Conservation (phyloP, 2,113 vertebrate genomes). For the Hoplias malabaricus region DNA sequence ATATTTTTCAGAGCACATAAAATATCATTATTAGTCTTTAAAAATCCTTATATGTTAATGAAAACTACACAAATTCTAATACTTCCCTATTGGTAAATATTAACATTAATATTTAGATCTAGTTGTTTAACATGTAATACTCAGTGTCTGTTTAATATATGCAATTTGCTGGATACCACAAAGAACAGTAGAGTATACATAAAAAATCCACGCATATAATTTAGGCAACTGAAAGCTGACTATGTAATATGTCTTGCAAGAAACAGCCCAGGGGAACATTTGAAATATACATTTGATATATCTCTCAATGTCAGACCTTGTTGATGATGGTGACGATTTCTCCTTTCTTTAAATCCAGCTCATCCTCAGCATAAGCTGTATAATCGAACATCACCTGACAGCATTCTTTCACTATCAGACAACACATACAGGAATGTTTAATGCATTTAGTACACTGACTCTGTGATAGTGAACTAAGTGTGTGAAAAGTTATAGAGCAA, state of each 20-base stretch:
- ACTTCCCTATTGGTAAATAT: no score
- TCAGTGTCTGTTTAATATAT: no score
- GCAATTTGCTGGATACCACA: no score
- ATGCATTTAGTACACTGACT: neutral
- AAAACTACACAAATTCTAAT: no score
- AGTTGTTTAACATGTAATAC: no score
- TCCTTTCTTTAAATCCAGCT: conserved; percentile 76
- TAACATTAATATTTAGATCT: no score
- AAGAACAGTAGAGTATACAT: no score
- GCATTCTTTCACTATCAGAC: conserved; percentile 65
- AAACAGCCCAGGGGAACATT: neutral
- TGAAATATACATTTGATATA: neutral
- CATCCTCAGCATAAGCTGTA: conserved; percentile 72
- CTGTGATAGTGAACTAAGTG: neutral
- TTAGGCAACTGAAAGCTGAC: neutral
- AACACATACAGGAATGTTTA: conserved; percentile 4
- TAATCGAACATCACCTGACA: conserved; percentile 84
- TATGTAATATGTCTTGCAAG: neutral
- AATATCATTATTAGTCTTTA: no score
- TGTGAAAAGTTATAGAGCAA: neutral
- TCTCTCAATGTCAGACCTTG: conserved; percentile 70
- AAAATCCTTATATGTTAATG: no score
- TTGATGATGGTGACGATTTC: conserved; percentile 74
- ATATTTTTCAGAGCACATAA: no score
- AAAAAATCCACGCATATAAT: no score